Percentiles rank a stretch among this genome's conserved stretches.
phyloP scores from a whole-genome alignment of 2,113 vertebrate genomes.

The Rhea pennata region DNA sequence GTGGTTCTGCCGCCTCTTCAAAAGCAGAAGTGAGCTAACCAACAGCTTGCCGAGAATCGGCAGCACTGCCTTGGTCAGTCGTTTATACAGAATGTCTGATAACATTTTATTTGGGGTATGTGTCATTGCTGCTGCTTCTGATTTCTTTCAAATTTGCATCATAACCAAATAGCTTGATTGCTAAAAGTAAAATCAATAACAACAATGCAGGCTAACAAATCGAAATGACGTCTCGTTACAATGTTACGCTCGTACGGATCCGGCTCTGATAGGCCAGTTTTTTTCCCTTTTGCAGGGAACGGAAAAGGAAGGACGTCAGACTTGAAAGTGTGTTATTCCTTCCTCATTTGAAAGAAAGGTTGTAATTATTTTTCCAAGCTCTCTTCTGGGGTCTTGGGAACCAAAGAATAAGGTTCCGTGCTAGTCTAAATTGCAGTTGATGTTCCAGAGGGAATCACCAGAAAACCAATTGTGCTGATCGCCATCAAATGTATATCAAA shows the following conservation, averaged over 20 bases:
- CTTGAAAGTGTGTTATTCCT: slow-evolving; percentile 40
- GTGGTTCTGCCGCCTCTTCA: slow-evolving; percentile 38
- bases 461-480: neutral
- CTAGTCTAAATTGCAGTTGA: slow-evolving; percentile 28
- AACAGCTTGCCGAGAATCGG: slow-evolving; percentile 1
- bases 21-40: slow-evolving; percentile 30
- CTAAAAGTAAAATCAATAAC: neutral
- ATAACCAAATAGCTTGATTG: neutral
- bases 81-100: neutral
- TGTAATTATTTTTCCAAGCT: slow-evolving; percentile 55
- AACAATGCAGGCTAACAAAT: neutral
- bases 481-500: neutral
- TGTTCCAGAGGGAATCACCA: slow-evolving; percentile 16
- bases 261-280: neutral
- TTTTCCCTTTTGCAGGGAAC: neutral
- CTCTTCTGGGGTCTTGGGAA: slow-evolving; percentile 47
- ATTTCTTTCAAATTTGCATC: neutral
- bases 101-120: neutral
- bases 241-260: neutral
- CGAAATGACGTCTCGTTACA: neutral
- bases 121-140: neutral
- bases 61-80: slow-evolving; percentile 15
- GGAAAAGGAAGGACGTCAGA: slow-evolving; percentile 9
- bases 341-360: slow-evolving; percentile 31
- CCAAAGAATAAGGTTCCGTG: slow-evolving; percentile 34